Conservation (phyloP, 1,140 invertebrate species). For the Phthorimaea operculella region DNA sequence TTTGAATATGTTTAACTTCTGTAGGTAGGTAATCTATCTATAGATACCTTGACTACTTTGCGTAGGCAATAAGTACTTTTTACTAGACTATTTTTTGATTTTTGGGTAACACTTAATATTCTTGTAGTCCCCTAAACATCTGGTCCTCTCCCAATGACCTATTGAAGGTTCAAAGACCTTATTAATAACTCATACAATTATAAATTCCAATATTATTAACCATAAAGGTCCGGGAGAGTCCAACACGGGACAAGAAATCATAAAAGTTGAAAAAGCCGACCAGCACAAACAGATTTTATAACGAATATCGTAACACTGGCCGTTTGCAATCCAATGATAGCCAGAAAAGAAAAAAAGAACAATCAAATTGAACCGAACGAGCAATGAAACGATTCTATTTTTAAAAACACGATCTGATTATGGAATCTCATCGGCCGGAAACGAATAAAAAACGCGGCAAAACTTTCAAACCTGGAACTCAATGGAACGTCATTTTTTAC, state of each 20-base stretch:
- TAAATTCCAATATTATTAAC: slow-evolving; percentile 33
- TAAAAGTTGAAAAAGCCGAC: slow-evolving; percentile 27
- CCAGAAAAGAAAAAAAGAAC: not conserved
- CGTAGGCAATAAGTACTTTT: no score
- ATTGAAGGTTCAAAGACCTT: slow-evolving; percentile 29
- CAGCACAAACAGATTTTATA: not conserved
- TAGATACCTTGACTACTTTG: no score
- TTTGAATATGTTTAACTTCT: no score
- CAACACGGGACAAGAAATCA: slow-evolving; percentile 15
- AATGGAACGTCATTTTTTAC: slow-evolving; percentile 67
- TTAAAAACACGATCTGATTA: slow-evolving; percentile 32
- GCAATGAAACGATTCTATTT: slow-evolving; percentile 12
- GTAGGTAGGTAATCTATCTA: no score
- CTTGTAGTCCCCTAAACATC: not conserved
- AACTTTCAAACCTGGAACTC: slow-evolving; percentile 62
- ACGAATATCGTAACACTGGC: not conserved
- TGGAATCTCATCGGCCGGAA: slow-evolving; percentile 62
- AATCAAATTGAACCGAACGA: not conserved
- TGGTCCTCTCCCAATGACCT: slow-evolving; percentile 18
- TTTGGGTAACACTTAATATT: no score
- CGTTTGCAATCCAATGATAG: slow-evolving; percentile 5
- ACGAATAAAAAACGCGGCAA: slow-evolving; percentile 65
- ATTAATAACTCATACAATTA: slow-evolving; percentile 32
- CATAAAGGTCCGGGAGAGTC: slow-evolving; percentile 23
- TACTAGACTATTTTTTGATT: no score